A percentile compares a stretch with the other conserved stretches of the same genome.
Evolutionary conservation across 2,113 vertebrate species (phyloP).

Genomic region (Pleuronectes platessa): DNA sequence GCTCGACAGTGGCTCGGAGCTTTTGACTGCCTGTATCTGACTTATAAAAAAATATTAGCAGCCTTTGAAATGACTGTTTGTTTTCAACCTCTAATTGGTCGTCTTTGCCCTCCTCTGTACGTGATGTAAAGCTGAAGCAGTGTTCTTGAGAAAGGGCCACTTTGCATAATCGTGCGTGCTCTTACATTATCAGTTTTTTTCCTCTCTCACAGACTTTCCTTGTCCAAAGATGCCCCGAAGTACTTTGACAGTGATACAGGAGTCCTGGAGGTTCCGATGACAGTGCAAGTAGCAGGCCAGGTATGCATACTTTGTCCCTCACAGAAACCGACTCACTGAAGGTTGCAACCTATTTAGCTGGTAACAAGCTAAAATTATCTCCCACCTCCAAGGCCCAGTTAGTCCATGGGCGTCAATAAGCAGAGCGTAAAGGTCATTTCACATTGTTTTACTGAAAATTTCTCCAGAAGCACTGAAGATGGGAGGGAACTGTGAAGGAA

Average conservation of each 20-base stretch:
- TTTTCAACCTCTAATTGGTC: constrained; percentile 3
- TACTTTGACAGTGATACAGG: constrained; percentile 87
- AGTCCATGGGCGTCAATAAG: constrained; percentile 61
- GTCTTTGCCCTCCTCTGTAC: constrained; percentile 12
- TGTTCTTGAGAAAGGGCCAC: neutral
- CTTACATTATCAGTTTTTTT: constrained; percentile 10
- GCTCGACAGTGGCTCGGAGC: constrained; percentile 2
- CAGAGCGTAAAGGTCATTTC: constrained; percentile 67
- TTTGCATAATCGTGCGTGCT: constrained; percentile 5
- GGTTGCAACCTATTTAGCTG: constrained; percentile 74
- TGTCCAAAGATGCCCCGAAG: constrained; percentile 83
- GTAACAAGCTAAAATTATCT: constrained; percentile 75
- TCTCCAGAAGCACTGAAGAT: constrained; percentile 21
- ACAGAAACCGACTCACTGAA: constrained; percentile 38
- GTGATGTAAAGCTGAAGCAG: neutral
- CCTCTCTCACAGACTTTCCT: constrained; percentile 79
- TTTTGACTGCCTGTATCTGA: constrained; percentile 31
- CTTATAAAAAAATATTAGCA: neutral
- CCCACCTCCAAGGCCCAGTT: constrained; percentile 61
- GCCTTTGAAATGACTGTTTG: constrained; percentile 3
- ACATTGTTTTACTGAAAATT: constrained; percentile 48
- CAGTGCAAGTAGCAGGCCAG: constrained; percentile 86
- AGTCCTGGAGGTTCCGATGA: constrained; percentile 89
- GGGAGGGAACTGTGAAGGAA: neutral
- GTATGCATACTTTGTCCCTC: constrained; percentile 76